Evolutionary conservation across 2,888 invertebrate genomes (phyloP), one percentile per base, ranked within the genome.

Genomic region (Stegophylla sp.): DNA sequence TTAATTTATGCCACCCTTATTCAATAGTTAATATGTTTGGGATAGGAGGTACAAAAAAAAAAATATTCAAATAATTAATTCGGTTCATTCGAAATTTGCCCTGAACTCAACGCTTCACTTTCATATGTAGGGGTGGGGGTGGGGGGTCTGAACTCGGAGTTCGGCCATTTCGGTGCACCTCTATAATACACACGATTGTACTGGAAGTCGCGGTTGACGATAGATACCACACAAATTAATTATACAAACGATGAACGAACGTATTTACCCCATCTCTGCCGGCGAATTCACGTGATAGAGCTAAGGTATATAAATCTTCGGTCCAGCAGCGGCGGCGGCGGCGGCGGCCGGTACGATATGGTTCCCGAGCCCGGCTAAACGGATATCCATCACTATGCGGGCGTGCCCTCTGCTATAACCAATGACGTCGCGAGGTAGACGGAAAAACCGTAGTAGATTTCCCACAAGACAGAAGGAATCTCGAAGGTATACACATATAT

Each of bases 401-500:
- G 59, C 59, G 45, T 10, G 45, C 64, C 53, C 41, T 41, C 15
- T 17, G 41, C 66, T 59, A 0, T 9, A 12, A n/a, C 12, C 5
- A 13, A n/a, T 4, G 41, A 12, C 13, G 26, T 34, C 9, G 34
- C 28, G 26, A 9, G 34, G 17, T 5, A 5, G 41, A 53, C 26
- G 72, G 73, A 61, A 73, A 56, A 76, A 41, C 76, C 53, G 45
- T 69, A 48, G 69, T 79, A 79, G 79, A 79, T 79, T 79, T 79
- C 79, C 79, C 79, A 41, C 79, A 71, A 79, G 79, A 77, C 77
- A 28, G 48, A 17, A 59, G 73, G 73, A 75, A 75, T 75, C 63
- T 75, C 53, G 34, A 41, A 51, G 9, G 28, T 56, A 59, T 48
- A 48, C 15, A 63, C 17, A 12, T 43, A n/a, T 34, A n/a, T n/a